phyloP scores from a whole-genome alignment of 1,140 invertebrate species.

The Anthonomus grandis region DNA sequence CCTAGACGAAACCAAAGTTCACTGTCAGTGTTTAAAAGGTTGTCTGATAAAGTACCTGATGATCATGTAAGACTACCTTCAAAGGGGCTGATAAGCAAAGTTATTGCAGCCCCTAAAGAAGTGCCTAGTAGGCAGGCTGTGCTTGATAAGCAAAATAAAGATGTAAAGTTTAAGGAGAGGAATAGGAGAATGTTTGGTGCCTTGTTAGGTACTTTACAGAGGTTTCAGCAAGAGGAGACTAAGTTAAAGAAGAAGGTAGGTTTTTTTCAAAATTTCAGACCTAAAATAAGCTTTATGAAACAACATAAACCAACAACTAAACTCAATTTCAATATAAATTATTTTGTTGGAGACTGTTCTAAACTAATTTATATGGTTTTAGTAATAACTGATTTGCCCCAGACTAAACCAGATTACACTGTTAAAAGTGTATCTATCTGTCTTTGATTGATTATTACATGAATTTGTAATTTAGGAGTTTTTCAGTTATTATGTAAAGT shows the following conservation, averaged over 20 bases:
- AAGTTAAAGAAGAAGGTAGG: constrained; percentile 70
- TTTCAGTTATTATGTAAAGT: no score
- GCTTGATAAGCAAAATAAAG: constrained; percentile 77
- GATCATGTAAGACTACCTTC: constrained; percentile 50
- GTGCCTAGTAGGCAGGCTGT: constrained; percentile 71
- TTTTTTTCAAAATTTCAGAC: no score
- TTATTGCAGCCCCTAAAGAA: constrained; percentile 62
- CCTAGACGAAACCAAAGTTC: constrained; percentile 49
- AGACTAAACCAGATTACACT: no score
- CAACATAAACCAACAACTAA: no score
- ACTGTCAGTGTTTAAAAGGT: constrained; percentile 54
- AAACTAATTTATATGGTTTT: no score
- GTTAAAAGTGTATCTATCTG: no score
- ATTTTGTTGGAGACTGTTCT: no score
- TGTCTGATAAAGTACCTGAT: constrained; percentile 50
- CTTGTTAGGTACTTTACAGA: constrained; percentile 88
- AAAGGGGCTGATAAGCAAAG: constrained; percentile 51
- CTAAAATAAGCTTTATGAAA: no score
- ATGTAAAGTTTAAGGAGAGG: constrained; percentile 78
- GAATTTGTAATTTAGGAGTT: no score
- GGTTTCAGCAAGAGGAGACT: constrained; percentile 93
- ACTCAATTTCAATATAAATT: no score
- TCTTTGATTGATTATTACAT: no score
- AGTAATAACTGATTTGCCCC: no score
- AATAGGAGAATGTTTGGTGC: constrained; percentile 95